Evolutionary conservation across 2,888 invertebrate genomes (phyloP).

Genomic region (Zygogramma bicolorata): DNA sequence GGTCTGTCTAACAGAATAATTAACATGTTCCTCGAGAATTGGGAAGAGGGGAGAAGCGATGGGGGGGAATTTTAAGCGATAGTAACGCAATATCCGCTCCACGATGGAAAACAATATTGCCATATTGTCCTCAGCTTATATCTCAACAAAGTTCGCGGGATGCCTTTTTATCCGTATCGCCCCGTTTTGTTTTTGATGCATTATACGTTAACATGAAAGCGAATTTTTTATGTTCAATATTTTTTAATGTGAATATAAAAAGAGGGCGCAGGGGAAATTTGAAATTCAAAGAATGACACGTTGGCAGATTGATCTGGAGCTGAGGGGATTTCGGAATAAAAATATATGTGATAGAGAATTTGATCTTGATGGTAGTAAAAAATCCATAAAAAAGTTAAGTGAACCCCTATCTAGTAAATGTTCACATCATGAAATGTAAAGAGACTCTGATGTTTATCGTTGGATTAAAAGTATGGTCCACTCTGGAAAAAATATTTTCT

Average conservation of each 20-base stretch:
- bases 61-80: neutral
- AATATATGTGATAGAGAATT: too few species aligned
- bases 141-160: neutral
- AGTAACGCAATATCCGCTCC: neutral
- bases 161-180: neutral
- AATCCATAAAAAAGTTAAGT: too few species aligned
- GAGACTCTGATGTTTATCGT: too few species aligned
- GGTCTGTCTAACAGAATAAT: conserved; percentile 56
- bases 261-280: neutral
- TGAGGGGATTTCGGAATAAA: too few species aligned
- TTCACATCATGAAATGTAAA: too few species aligned
- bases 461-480: too few species aligned
- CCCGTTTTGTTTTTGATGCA: neutral
- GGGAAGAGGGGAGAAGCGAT: too few species aligned
- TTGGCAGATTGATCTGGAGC: too few species aligned
- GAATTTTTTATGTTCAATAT: neutral
- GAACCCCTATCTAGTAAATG: too few species aligned
- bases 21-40: conserved; percentile 39
- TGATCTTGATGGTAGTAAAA: too few species aligned
- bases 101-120: neutral
- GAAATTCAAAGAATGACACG: too few species aligned
- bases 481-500: too few species aligned
- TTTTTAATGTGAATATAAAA: neutral
- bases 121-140: neutral
- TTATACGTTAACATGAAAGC: neutral